Evolutionary conservation across 2,888 invertebrate genomes (phyloP).

Genomic region (Aplocera efformata): DNA sequence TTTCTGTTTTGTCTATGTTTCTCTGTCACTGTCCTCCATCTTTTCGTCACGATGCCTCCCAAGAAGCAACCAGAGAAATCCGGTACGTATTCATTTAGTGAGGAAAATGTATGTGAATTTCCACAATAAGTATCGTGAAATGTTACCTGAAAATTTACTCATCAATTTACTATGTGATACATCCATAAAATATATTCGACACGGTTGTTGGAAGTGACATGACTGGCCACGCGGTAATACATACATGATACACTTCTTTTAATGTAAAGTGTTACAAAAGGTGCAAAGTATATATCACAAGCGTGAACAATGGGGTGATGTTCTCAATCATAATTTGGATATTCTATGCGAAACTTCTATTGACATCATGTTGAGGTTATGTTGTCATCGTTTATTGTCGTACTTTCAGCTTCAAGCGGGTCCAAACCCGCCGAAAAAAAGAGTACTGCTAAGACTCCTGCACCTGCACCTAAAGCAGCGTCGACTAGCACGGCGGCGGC

Average conservation of each 20-base stretch:
- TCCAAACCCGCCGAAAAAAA: conserved; percentile 73
- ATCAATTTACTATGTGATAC: conserved; percentile 1
- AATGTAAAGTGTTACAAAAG: conserved; percentile 7
- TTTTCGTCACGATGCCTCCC: conserved; percentile 88
- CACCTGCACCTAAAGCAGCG: conserved; percentile 68
- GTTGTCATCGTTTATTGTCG: conserved; percentile 9
- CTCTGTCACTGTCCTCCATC: conserved; percentile 53
- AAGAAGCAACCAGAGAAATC: conserved; percentile 92
- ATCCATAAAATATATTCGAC: conserved; percentile 4
- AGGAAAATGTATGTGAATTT: conserved; percentile 6
- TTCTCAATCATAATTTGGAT: background rate
- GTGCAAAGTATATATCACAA: too few species aligned
- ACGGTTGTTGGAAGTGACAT: conserved; percentile 27
- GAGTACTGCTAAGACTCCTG: conserved; percentile 66
- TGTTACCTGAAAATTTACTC: background rate
- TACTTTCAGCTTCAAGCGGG: conserved; percentile 53
- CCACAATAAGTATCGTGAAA: background rate
- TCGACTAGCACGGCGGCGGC: conserved; percentile 41
- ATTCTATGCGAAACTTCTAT: background rate
- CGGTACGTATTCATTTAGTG: conserved; percentile 79
- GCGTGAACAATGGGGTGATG: too few species aligned
- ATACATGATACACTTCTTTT: conserved; percentile 16
- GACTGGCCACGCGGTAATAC: conserved; percentile 56
- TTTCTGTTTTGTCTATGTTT: conserved; percentile 29
- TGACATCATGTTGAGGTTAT: conserved; percentile 41